Evolutionary conservation across 30 jellyfish, hydroid and myxozoan genomes (phyloP).

Genomic region (Sanderia malayensis): DNA sequence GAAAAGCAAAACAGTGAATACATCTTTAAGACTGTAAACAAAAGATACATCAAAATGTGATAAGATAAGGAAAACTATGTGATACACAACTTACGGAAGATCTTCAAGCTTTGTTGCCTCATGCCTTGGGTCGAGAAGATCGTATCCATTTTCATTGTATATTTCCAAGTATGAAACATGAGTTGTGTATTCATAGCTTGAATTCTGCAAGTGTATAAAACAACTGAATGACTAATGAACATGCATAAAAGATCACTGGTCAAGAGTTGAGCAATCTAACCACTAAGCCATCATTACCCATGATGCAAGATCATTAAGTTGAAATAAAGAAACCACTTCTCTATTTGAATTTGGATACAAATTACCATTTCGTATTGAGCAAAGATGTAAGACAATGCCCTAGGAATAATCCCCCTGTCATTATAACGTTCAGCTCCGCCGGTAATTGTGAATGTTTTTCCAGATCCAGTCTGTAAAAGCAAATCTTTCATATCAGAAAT

Average conservation of each 20-base stretch:
- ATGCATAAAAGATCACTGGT: no score
- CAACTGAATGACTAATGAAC: no score
- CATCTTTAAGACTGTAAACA: no score
- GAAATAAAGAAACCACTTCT: no score
- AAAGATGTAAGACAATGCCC: constrained; percentile 82
- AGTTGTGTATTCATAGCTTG: constrained; percentile 59
- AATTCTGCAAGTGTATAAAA: constrained; percentile 23
- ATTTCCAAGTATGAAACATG: constrained; percentile 89
- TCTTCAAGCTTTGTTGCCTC: constrained; percentile 96
- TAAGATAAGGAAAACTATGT: neutral
- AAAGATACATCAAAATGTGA: no score
- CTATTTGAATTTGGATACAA: no score
- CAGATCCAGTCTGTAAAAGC: constrained; percentile 86
- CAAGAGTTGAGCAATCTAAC: no score
- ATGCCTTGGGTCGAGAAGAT: constrained; percentile 89
- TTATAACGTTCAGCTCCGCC: constrained; percentile 95
- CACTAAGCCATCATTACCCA: no score
- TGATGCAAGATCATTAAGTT: no score
- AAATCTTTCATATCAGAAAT: no score
- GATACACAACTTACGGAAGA: constrained; percentile 73
- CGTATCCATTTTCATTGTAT: constrained; percentile 87
- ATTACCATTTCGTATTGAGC: constrained; percentile 55
- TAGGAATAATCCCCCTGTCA: constrained; percentile 95
- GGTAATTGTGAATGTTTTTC: constrained; percentile 92
- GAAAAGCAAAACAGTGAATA: neutral